Conservation (phyloP, 2,797 vertebrate species). For the Lutjanus argentimaculatus region DNA sequence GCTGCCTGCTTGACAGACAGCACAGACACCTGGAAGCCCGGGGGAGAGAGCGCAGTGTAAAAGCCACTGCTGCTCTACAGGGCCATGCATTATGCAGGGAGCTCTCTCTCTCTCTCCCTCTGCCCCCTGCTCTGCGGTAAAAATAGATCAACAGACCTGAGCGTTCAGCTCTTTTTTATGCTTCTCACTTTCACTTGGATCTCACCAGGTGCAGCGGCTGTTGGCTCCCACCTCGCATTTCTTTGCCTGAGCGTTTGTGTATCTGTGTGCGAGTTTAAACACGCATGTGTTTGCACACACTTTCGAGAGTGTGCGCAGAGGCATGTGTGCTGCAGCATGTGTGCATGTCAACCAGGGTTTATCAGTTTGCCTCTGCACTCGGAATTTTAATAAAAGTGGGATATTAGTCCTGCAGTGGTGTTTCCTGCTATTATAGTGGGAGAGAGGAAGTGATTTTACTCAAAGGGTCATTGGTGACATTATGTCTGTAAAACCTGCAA, state of each 20-base stretch:
- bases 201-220: slow-evolving; percentile 70
- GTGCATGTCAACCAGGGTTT: slow-evolving; percentile 46
- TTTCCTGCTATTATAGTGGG: slow-evolving; percentile 19
- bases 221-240: slow-evolving; percentile 46
- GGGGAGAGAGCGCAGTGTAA: slow-evolving; percentile 59
- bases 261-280: slow-evolving; percentile 38
- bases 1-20: slow-evolving; percentile 69
- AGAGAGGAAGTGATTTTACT: slow-evolving; percentile 24
- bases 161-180: slow-evolving; percentile 70
- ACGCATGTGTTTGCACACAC: slow-evolving; percentile 54
- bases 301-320: slow-evolving; percentile 16
- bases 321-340: slow-evolving; percentile 12
- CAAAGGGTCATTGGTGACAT: slow-evolving; percentile 3
- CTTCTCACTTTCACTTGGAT: slow-evolving; percentile 76
- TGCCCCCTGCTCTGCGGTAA: slow-evolving; percentile 79
- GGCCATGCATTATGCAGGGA: slow-evolving; percentile 83
- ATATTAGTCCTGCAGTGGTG: slow-evolving; percentile 43
- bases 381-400: slow-evolving; percentile 58
- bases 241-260: slow-evolving; percentile 55
- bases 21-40: slow-evolving; percentile 70
- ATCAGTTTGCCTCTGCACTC: slow-evolving; percentile 37
- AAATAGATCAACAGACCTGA: slow-evolving; percentile 83
- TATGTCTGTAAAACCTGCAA: slow-evolving; percentile 11
- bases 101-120: slow-evolving; percentile 53
- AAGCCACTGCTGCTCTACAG: slow-evolving; percentile 72